A percentile compares a stretch with the other conserved stretches of the same genome.
These are phyloP conservation scores for Potorous gilbertii DNA, from an alignment of 2,797 vertebrate genomes.

Conservation along the genomic window DNA sequence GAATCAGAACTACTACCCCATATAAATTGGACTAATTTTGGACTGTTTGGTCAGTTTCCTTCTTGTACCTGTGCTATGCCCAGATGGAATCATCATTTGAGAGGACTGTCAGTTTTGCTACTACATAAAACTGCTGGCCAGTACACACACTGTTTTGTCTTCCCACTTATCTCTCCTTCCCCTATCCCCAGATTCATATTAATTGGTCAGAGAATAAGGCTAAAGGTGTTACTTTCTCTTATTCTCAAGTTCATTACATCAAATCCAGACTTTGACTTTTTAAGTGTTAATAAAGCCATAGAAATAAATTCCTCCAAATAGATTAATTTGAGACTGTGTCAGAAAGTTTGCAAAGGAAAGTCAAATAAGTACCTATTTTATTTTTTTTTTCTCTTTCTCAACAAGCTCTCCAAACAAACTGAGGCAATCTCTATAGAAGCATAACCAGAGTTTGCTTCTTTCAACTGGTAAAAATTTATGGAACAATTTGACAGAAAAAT, in stretches of 20 bases:
- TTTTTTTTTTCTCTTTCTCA: background rate
- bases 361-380: slow-evolving; percentile 15
- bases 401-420: slow-evolving; percentile 24
- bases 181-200: background rate
- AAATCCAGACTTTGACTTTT: background rate
- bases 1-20: background rate
- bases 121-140: background rate
- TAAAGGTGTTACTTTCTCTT: background rate
- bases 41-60: background rate
- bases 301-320: slow-evolving; percentile 28
- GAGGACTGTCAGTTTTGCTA: background rate
- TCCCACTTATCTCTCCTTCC: background rate
- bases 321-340: slow-evolving; percentile 13
- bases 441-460: slow-evolving; percentile 25
- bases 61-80: background rate
- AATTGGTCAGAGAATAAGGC: background rate
- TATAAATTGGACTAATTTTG: background rate
- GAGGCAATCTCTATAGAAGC: slow-evolving; percentile 21
- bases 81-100: background rate
- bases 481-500: slow-evolving; percentile 58
- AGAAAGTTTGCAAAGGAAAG: slow-evolving; percentile 37
- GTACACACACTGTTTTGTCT: background rate
- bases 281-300: slow-evolving; percentile 17
- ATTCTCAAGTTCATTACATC: background rate
- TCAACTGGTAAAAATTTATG: slow-evolving; percentile 27